Evolutionary conservation across 92 coral and sea anemone genomes (phyloP).

Genomic region (Meandrina meandrites): DNA sequence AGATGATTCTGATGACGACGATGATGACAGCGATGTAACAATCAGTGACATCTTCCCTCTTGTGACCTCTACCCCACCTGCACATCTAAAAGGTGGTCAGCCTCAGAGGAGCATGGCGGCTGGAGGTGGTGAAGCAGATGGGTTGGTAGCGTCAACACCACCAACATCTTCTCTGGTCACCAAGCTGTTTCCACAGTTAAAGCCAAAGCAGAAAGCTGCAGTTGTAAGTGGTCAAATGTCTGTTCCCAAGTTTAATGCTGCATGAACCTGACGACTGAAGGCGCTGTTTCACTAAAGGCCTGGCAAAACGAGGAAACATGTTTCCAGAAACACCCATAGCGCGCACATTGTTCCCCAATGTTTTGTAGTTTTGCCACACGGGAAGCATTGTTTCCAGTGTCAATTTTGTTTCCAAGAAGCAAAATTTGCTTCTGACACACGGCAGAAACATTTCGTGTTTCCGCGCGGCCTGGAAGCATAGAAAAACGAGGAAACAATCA

Average conservation of each 20-base stretch:
- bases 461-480: no score
- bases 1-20: slow-evolving; percentile 55
- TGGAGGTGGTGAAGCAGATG: slow-evolving; percentile 1
- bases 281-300: not conserved
- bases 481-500: no score
- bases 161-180: slow-evolving; percentile 93
- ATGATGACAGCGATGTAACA: slow-evolving; percentile 79
- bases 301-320: no score
- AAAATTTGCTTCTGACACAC: no score
- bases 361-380: no score
- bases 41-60: slow-evolving; percentile 68
- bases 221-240: not conserved
- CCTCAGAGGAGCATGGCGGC: slow-evolving; percentile 6
- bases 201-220: slow-evolving; percentile 50
- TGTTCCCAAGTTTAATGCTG: not conserved
- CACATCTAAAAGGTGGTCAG: not conserved
- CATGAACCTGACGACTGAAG: not conserved
- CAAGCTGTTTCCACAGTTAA: slow-evolving; percentile 94
- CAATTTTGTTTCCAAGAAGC: no score
- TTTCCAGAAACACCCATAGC: no score
- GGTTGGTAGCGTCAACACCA: slow-evolving; percentile 74
- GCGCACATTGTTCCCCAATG: no score
- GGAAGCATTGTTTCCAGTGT: no score
- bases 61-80: slow-evolving; percentile 53
- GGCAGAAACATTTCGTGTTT: no score